Conservation (phyloP, 1,140 invertebrate species). For the Oreohelix idahoensis region DNA sequence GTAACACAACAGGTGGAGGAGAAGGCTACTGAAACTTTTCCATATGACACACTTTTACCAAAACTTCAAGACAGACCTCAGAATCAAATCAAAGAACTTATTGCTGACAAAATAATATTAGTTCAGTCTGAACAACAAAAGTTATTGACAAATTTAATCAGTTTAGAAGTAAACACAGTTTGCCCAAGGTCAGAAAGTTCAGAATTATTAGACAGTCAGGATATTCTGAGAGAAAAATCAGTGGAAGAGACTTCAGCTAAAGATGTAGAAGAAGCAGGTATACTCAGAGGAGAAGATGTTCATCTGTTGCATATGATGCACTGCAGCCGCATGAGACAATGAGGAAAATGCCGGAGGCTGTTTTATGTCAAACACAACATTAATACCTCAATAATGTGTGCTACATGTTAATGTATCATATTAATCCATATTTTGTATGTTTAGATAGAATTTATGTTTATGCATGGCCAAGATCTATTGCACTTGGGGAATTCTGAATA, state of each 20-base stretch:
- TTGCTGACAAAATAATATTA: neutral
- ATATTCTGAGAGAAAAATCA: conserved; percentile 25
- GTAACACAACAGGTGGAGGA: no score
- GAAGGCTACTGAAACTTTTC: no score
- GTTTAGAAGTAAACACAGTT: neutral
- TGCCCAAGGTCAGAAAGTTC: neutral
- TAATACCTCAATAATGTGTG: neutral
- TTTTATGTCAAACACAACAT: neutral
- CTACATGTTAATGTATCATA: neutral
- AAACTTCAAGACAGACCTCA: no score
- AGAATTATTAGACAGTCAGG: conserved; percentile 24
- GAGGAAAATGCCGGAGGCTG: conserved; percentile 16
- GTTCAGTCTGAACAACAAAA: neutral
- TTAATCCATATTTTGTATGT: neutral
- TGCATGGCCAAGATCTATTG: neutral
- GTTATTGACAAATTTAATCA: neutral
- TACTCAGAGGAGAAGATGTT: neutral
- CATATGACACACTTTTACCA: no score
- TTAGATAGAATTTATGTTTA: neutral
- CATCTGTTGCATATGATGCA: neutral
- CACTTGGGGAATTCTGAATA: neutral
- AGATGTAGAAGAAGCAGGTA: conserved; percentile 14
- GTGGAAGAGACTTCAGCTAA: neutral
- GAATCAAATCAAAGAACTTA: no score
- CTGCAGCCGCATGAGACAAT: conserved; percentile 8